Percentiles rank a stretch among this genome's conserved stretches.
These are phyloP conservation scores for Ceraclea dissimilis DNA, from an alignment of 2,888 invertebrate genomes.

Conservation along the genomic window DNA sequence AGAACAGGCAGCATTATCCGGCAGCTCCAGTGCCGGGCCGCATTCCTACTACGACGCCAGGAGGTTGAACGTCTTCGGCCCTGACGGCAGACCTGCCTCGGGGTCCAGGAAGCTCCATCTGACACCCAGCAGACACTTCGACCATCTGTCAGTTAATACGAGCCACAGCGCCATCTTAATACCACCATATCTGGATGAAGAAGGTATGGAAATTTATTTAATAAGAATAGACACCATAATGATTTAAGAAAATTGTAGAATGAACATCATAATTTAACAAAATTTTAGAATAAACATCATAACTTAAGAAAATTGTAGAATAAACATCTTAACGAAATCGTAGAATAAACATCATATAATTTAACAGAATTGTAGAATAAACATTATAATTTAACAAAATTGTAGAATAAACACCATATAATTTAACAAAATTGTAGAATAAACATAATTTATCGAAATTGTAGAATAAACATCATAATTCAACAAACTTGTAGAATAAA, in stretches of 20 bases:
- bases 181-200: constrained; percentile 70
- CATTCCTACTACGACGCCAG: constrained; percentile 67
- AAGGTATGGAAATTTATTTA: constrained; percentile 44
- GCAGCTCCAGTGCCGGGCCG: constrained; percentile 51
- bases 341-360: no score
- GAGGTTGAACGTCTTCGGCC: constrained; percentile 69
- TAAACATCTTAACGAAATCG: no score
- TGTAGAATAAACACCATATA: no score
- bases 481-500: no score
- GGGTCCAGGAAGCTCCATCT: constrained; percentile 65
- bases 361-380: no score
- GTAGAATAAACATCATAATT: no score
- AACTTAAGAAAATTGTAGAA: no score
- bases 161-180: constrained; percentile 83
- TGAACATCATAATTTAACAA: background rate
- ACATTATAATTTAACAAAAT: no score
- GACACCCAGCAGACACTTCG: constrained; percentile 74
- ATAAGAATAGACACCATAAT: no score
- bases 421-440: no score
- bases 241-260: background rate
- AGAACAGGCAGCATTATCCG: constrained; percentile 75
- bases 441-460: no score
- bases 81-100: constrained; percentile 64
- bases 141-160: constrained; percentile 76
- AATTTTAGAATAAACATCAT: no score